Evolutionary conservation across 2,888 invertebrate species (phyloP).

Genomic region (Eilema sororculum): DNA sequence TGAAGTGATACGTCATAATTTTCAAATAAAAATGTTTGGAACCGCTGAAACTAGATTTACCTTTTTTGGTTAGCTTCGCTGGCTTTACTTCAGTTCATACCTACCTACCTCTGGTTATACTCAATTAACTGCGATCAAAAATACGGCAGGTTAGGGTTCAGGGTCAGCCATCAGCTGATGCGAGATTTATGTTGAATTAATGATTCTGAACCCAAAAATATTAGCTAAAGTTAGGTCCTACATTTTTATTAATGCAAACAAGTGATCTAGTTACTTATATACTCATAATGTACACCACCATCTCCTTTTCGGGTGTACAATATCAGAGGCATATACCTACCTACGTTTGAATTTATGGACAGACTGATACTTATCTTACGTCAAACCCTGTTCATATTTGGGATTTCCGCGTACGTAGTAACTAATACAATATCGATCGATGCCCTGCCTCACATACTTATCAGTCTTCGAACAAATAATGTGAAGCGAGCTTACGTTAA

Average conservation of each 20-base stretch:
- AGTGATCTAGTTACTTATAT: not conserved
- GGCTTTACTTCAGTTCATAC: too few relatives aligned
- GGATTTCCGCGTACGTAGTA: constrained; percentile 13
- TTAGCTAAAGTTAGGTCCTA: not conserved
- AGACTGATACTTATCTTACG: constrained; percentile 16
- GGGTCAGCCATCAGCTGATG: too few relatives aligned
- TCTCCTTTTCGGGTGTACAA: constrained; percentile 8
- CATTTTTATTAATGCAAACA: constrained; percentile 9
- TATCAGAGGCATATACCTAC: constrained; percentile 6
- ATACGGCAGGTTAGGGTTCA: too few relatives aligned
- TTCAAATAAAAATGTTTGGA: too few relatives aligned
- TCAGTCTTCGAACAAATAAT: constrained; percentile 4
- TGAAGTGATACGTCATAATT: too few relatives aligned
- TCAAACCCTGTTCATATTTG: constrained; percentile 15
- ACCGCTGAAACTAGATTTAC: too few relatives aligned
- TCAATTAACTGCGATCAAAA: too few relatives aligned
- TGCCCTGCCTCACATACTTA: constrained; percentile 3
- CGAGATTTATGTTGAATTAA: too few relatives aligned
- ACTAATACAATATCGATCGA: constrained; percentile 16
- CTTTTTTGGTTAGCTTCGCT: too few relatives aligned
- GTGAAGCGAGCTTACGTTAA: not conserved
- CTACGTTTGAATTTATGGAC: constrained; percentile 12
- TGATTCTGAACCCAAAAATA: too few relatives aligned
- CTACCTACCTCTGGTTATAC: too few relatives aligned
- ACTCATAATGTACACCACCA: not conserved